Base-by-base conservation (phyloP, 2,797 vertebrate genomes). In the Monodelphis domestica region DNA sequence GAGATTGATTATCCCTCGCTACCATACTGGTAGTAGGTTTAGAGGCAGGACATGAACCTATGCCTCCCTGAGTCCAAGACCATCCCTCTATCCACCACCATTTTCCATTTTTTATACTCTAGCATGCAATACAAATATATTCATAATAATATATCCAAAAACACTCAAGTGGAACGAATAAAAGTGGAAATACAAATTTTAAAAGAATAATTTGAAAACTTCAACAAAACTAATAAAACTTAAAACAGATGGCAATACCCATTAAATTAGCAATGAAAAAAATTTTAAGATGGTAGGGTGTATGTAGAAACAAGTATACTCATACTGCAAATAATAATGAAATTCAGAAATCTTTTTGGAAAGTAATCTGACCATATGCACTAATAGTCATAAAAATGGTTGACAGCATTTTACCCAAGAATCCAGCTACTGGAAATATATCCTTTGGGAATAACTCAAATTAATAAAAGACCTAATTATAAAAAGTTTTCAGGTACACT, bases 1-100 rank as follows among this genome's bases (percentile, higher is more conserved):
- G 14, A 70, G 33, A 15, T 11, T 33, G 93, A 94, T 45, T 53
- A 53, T 33, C 90, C 54, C 87, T 78, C 33, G 92, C n/a, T n/a
- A n/a, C 87, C 88, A 54, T 52, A 93, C 7, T 50, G 3, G 33
- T 53, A 93, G n/a, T 21, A 93, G 4, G 2, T 28, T 29, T 50
- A 87, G 89, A 70, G 54, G 59, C 59, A 45, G 93, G 91, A 94
- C 84, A 17, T 90, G 54, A 92, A 90, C 52, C 54, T 87, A 26
- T 29, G 59, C 45, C 26, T 89, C 55, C 17, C 52, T 84, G 0
- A 57, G 89, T 93, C 53, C 90, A 94, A 90, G 50, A 90, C 56
- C 89, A 94, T 5, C 38, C 11, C 59, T 70, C 59, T 70, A 70
- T 12, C 56, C 56, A 70, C 59, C 21, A 70, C 33, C 14, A 63